Base-by-base conservation (phyloP, 2,113 vertebrate species). In the Taxidea taxus region DNA sequence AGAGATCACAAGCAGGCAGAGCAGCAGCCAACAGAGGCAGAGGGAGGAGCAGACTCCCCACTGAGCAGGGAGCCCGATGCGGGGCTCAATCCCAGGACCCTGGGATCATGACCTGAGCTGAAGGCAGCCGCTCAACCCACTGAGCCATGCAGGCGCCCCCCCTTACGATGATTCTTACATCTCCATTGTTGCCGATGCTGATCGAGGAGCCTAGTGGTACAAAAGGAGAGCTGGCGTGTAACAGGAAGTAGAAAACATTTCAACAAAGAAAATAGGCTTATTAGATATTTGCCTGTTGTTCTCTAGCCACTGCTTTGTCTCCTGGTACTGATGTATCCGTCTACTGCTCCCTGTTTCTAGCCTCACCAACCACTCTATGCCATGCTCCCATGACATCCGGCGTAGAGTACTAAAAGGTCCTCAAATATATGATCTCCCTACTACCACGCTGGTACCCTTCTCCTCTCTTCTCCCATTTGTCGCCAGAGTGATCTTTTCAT, bases 281-380 rank as follows among this genome's bases (percentile, higher is more conserved):
- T 6, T 21, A 6, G 11, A 0, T 54, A 21, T 49, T 70, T 37
- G 12, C 21, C 12, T 20, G 3, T 25, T 34, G 13, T 29, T 51
- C 7, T 25, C 10, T 31, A 13, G 27, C 15, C 42, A 62, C 2
- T 4, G 31, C 54, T 62, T 54, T 56, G 49, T 27, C 44, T 4
- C 8, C 0, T 15, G 66, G 39, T 20, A 6, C 13, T 37, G 14
- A 4, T 21, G 12, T 0, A 7, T 39, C 27, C 14, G 1, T 66
- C 47, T 21, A 9, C 23, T 20, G 21, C 7, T 95, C 42, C 56
- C 23, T 16, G 1, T 88, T 42, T 60, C 70, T 29, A 62, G 56
- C 42, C 75, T 18, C 3, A 4, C 49, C 54, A 29, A 29, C 2
- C 12, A 11, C 44, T 39, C 23, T 44, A 27, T 29, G 39, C 27